Percentiles rank a stretch among this genome's conserved stretches.
These are phyloP conservation scores for Notocelia uddmanniana DNA, from an alignment of 2,888 invertebrate species.

Conservation along the genomic window DNA sequence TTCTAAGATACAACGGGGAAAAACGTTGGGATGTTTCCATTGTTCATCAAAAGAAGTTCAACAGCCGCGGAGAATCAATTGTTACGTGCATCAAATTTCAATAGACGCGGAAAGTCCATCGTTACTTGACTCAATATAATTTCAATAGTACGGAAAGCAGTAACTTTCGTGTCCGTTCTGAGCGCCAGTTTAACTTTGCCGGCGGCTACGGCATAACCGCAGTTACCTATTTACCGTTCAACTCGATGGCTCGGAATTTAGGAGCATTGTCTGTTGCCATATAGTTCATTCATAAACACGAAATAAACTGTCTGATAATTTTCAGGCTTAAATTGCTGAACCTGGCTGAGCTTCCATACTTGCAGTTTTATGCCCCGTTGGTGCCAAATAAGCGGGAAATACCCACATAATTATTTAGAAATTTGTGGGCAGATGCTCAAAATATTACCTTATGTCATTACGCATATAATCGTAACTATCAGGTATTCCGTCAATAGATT, in stretches of 20 bases:
- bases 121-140: conserved; percentile 18
- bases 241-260: conserved; percentile 29
- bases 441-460: too few relatives aligned
- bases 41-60: neutral
- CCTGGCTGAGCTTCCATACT: too few relatives aligned
- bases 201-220: conserved; percentile 20
- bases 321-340: too few relatives aligned
- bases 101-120: conserved; percentile 14
- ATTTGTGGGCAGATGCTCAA: too few relatives aligned
- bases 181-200: conserved; percentile 34
- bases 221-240: conserved; percentile 12
- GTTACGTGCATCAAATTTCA: conserved; percentile 13
- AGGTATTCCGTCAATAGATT: neutral
- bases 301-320: neutral
- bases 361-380: too few relatives aligned
- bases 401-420: too few relatives aligned
- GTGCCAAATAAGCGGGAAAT: too few relatives aligned
- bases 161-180: conserved; percentile 27
- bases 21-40: neutral
- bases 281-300: neutral
- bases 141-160: conserved; percentile 24
- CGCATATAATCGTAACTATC: neutral
- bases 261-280: neutral
- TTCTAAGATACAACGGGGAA: neutral
- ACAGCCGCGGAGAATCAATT: neutral